Base-by-base conservation (phyloP, 2,888 invertebrate genomes). In the Stegana nigrithorax region DNA sequence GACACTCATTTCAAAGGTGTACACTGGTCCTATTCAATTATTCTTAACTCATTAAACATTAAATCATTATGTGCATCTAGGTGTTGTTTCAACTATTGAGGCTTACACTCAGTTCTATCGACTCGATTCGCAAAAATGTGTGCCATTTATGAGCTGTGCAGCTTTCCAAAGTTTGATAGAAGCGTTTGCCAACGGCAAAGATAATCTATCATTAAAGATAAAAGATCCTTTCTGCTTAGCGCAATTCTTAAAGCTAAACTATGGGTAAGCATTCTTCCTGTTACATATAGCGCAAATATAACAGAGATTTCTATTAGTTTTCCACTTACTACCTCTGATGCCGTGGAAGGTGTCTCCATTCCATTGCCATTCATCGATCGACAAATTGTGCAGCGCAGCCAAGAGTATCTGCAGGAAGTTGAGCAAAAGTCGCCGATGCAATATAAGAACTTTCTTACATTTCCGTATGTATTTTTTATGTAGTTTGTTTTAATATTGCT, bases 391-490 rank as follows among this genome's bases (percentile, higher is more conserved):
- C 39, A 55, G 23, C 42, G 36, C n/a, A 55, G 53, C 4, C 60
- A 60, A 25, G 45, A 26, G 17, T 60, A 29, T 32, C 29, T 60
- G 5, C 12, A 14, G 5, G 1, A 29, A 6, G 19, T 10, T n/a
- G 60, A 60, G 25, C 17, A 39, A 6, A 53, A 55, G 21, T 44
- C 23, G 5, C 23, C 45, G n/a, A 17, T 55, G 2, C 44, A 45
- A 12, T 55, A 55, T 21, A 29, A 29, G 12, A 60, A 51, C 23
- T 60, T 29, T 26, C 29, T 60, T 2, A 55, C 60, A 12, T 60
- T 60, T 44, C 60, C 60, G 60, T 60, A 27, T n/a, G 53, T 45
- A 45, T n/a, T 23, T 60, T 27, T 4, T 36, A n/a, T 19, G 4
- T 19, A 17, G 8, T 4, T 17, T 10, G n/a, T 39, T 8, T 39